Evolutionary conservation across 1,140 invertebrate species (phyloP).

Genomic region (Zaprionus kolodkinae): DNA sequence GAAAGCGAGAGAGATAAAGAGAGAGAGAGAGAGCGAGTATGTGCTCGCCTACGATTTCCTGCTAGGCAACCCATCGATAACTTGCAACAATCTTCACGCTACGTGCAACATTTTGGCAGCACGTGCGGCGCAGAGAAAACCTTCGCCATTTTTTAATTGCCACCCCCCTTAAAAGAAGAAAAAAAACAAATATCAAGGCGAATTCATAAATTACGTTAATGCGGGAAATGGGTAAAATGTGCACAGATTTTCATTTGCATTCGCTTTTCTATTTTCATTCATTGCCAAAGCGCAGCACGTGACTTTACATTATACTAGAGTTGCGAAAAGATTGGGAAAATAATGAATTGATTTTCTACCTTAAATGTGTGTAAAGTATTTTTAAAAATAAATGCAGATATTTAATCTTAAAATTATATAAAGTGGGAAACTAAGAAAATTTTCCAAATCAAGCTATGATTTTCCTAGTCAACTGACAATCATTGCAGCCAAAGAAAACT

Average conservation of each 20-base stretch:
- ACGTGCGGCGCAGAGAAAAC: constrained; percentile 45
- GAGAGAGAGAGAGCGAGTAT: not conserved
- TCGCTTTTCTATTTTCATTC: constrained; percentile 17
- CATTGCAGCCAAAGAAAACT: no score
- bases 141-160: constrained; percentile 64
- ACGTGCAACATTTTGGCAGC: constrained; percentile 44
- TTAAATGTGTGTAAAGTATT: not conserved
- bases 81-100: constrained; percentile 75
- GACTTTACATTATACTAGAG: no score
- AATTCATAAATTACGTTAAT: constrained; percentile 69
- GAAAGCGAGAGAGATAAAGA: not conserved
- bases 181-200: constrained; percentile 50
- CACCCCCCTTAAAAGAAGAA: constrained; percentile 6
- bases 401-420: not conserved
- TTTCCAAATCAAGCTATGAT: not conserved
- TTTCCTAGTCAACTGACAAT: not conserved
- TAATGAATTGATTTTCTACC: no score
- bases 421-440: not conserved
- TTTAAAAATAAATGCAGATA: not conserved
- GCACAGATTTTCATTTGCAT: constrained; percentile 42
- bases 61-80: constrained; percentile 58
- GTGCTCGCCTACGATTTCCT: not conserved
- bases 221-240: constrained; percentile 63
- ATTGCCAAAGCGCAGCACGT: constrained; percentile 11
- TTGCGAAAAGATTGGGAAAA: not conserved